A percentile compares a stretch with the other conserved stretches of the same genome.
These are phyloP conservation scores for Lucilia sericata DNA, from an alignment of 1,140 invertebrate species.

Conservation along the genomic window DNA sequence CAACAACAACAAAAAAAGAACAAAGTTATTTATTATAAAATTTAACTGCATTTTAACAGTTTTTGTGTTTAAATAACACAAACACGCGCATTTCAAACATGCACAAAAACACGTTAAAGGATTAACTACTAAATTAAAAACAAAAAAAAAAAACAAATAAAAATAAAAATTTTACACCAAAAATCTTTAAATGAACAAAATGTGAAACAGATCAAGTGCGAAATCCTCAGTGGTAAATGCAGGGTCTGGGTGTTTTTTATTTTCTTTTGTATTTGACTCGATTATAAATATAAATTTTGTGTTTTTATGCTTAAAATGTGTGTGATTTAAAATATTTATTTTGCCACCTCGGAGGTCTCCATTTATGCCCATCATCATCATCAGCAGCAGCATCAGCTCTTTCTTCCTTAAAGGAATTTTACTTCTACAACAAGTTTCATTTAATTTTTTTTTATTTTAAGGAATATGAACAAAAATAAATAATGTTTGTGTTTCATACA, in stretches of 20 bases:
- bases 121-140: neutral
- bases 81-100: neutral
- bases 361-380: slow-evolving; percentile 5
- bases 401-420: neutral
- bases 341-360: slow-evolving; percentile 18
- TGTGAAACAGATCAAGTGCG: slow-evolving; percentile 10
- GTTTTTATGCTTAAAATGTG: neutral
- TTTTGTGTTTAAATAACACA: slow-evolving; percentile 3
- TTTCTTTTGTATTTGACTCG: neutral
- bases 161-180: slow-evolving; percentile 1
- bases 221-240: neutral
- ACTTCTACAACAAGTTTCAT: neutral
- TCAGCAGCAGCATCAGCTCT: neutral
- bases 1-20: neutral
- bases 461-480: neutral
- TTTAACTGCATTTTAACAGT: slow-evolving; percentile 21
- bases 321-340: neutral
- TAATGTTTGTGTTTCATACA: neutral
- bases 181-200: neutral
- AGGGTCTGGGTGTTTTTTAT: neutral
- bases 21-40: neutral
- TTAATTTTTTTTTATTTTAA: neutral
- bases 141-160: neutral
- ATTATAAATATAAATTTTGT: neutral
- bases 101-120: neutral